Percentiles rank a stretch among this genome's conserved stretches.
Evolutionary conservation across 1,140 invertebrate genomes (phyloP).

Genomic region (Tachypleus tridentatus): DNA sequence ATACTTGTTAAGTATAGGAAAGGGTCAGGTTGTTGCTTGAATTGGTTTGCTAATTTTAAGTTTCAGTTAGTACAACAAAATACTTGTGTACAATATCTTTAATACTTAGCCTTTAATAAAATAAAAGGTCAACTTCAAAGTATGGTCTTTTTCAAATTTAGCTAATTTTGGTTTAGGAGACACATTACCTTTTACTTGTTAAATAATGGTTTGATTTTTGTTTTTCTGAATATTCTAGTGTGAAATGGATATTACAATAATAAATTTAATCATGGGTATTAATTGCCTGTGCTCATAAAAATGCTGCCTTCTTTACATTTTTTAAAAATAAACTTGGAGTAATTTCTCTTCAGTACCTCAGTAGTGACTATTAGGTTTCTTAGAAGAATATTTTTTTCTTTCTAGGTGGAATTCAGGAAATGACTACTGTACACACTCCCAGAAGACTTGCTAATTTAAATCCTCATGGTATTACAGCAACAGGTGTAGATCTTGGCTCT

Average conservation of each 20-base stretch:
- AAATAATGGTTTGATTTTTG: too few relatives aligned
- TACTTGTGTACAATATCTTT: background rate
- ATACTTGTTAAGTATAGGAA: background rate
- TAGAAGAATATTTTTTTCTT: background rate
- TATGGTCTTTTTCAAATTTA: too few relatives aligned
- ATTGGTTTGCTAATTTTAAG: too few relatives aligned
- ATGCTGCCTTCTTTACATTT: background rate
- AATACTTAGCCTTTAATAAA: background rate
- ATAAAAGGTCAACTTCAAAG: background rate
- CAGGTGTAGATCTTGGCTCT: conserved; percentile 15
- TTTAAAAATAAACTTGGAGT: background rate
- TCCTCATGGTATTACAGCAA: conserved; percentile 16
- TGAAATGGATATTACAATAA: too few relatives aligned
- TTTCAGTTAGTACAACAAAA: background rate
- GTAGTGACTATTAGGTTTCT: background rate
- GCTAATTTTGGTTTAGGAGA: too few relatives aligned
- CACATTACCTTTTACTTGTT: too few relatives aligned
- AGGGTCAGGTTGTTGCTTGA: background rate
- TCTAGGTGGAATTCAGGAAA: conserved; percentile 1
- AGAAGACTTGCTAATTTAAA: conserved; percentile 11
- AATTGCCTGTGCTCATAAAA: background rate
- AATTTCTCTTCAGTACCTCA: background rate
- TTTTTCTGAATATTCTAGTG: too few relatives aligned
- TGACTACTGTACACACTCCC: background rate
- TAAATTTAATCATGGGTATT: background rate